Conservation (phyloP, 2,888 invertebrate genomes). For the Epinotia brunnichana region DNA sequence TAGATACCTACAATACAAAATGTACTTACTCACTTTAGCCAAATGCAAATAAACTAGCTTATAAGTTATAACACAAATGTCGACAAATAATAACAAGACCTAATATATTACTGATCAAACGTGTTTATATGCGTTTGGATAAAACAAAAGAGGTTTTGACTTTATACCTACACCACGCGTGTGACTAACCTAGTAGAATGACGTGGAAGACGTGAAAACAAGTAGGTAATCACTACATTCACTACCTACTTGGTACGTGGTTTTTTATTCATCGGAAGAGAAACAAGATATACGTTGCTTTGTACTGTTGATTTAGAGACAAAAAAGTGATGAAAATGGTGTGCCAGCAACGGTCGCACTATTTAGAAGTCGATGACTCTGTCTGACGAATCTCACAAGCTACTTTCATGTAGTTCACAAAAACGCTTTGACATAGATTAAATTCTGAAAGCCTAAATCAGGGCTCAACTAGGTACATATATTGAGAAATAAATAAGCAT, state of each 20-base stretch:
- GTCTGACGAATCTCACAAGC: conserved; percentile 41
- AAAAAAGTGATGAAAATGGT: conserved; percentile 49
- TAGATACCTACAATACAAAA: background rate
- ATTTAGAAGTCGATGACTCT: conserved; percentile 67
- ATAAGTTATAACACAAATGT: background rate
- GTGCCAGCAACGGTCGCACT: conserved; percentile 59
- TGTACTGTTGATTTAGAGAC: conserved; percentile 49
- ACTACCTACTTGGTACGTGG: conserved; percentile 4
- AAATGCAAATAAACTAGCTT: background rate
- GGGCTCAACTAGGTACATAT: background rate
- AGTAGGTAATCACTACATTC: too few relatives aligned
- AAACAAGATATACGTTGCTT: conserved; percentile 11
- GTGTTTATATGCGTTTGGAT: conserved; percentile 31
- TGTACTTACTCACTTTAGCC: background rate
- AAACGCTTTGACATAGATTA: background rate
- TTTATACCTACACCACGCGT: conserved; percentile 13
- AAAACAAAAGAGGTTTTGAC: conserved; percentile 11
- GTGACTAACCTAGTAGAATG: conserved; percentile 20
- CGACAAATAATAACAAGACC: conserved; percentile 3
- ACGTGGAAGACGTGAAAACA: conserved; percentile 9
- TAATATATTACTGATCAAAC: background rate
- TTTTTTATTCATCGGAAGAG: conserved; percentile 13
- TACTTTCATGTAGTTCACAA: conserved; percentile 29
- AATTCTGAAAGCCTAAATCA: background rate
- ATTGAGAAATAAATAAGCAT: conserved; percentile 3